phyloP scores from a whole-genome alignment of 2,888 invertebrate species.

The Ligdia adustata region DNA sequence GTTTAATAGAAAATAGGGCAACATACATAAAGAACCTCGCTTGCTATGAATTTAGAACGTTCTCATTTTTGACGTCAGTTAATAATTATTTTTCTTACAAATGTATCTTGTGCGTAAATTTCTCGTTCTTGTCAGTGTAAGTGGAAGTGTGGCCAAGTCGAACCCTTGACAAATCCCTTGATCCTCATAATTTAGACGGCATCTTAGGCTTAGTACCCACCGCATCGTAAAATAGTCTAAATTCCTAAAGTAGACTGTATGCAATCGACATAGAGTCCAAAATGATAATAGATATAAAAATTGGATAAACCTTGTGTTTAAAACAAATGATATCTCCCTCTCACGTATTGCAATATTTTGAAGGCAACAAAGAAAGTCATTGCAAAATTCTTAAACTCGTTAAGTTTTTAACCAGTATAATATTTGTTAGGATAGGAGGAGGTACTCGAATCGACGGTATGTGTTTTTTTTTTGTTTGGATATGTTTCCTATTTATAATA shows the following conservation, averaged over 20 bases:
- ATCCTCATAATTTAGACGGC: constrained; percentile 18
- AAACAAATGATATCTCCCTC: too few relatives aligned
- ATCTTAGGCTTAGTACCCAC: constrained; percentile 8
- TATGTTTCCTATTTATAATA: too few relatives aligned
- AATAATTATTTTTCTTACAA: background rate
- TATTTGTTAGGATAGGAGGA: too few relatives aligned
- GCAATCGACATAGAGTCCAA: background rate
- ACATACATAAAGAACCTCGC: background rate
- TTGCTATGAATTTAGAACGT: background rate
- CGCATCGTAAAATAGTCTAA: constrained; percentile 4
- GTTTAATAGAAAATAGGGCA: too few relatives aligned
- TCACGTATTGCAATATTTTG: too few relatives aligned
- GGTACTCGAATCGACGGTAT: too few relatives aligned
- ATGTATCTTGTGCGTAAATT: background rate
- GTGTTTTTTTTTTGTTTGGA: too few relatives aligned
- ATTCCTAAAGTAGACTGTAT: too few relatives aligned
- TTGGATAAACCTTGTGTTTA: too few relatives aligned
- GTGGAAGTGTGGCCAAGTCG: constrained; percentile 1
- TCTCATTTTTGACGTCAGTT: background rate
- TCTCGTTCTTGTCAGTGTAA: background rate
- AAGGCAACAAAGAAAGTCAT: too few relatives aligned
- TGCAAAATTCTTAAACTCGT: too few relatives aligned
- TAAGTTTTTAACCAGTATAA: too few relatives aligned
- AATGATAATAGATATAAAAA: background rate
- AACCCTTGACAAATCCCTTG: constrained; percentile 16